A percentile compares a stretch with the other conserved stretches of the same genome.
Conservation (phyloP, 2,888 invertebrate genomes). For the Macroteleia sp. region DNA sequence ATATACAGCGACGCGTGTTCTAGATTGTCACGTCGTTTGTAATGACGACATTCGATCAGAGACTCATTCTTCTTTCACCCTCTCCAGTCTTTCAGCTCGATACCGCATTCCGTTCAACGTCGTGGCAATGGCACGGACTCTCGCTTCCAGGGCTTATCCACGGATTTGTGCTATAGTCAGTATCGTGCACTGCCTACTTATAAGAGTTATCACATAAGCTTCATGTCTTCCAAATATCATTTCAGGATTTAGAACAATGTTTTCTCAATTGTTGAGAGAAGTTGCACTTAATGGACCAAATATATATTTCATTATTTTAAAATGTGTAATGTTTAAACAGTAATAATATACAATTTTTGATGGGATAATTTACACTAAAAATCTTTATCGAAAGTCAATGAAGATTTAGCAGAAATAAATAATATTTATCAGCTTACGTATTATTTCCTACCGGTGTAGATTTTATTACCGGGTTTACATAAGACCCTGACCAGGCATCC, state of each 20-base stretch:
- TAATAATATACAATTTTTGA: no score
- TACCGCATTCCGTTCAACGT: constrained; percentile 75
- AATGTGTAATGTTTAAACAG: no score
- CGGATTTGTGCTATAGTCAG: constrained; percentile 79
- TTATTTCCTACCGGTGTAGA: no score
- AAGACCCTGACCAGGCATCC: no score
- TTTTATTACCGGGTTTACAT: no score
- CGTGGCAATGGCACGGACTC: constrained; percentile 72
- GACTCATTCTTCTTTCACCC: constrained; percentile 72
- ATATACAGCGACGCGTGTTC: constrained; percentile 75
- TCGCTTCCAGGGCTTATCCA: constrained; percentile 79
- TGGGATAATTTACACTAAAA: no score
- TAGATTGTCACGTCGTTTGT: constrained; percentile 81
- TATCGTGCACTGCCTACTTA: constrained; percentile 83
- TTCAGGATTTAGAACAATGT: constrained; percentile 51
- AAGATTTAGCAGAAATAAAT: no score
- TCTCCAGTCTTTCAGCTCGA: constrained; percentile 66
- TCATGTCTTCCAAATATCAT: constrained; percentile 59
- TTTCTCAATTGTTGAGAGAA: constrained; percentile 30
- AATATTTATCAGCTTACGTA: no score
- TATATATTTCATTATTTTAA: no score
- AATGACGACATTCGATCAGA: constrained; percentile 81
- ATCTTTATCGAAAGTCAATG: no score
- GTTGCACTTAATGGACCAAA: constrained; percentile 8
- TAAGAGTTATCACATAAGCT: constrained; percentile 78